A percentile compares a stretch with the other conserved stretches of the same genome.
These are phyloP conservation scores for Eolophus roseicapilla DNA, from an alignment of 2,113 vertebrate species.

Conservation along the genomic window DNA sequence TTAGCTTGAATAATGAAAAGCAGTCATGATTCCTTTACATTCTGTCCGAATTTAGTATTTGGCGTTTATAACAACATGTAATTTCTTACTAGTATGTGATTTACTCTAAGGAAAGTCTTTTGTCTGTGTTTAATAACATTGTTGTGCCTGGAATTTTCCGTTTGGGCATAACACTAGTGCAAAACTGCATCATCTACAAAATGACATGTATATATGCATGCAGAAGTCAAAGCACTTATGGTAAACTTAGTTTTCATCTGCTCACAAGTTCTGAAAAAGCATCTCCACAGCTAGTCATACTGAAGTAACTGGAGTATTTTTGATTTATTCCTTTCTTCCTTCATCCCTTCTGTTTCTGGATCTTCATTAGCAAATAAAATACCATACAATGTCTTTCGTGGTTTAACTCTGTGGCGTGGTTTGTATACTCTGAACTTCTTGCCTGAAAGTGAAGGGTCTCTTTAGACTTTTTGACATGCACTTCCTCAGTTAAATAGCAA, in stretches of 20 bases:
- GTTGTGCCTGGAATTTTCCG: neutral
- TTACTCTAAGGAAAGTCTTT: neutral
- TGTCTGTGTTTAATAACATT: neutral
- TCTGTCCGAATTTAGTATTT: neutral
- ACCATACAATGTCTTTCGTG: neutral
- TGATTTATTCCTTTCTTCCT: neutral
- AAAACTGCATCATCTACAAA: neutral
- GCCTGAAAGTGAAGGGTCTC: neutral
- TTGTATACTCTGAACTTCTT: neutral
- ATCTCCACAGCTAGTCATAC: neutral
- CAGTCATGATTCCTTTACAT: neutral
- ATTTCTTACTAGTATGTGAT: neutral
- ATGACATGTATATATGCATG: neutral
- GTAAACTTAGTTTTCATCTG: neutral
- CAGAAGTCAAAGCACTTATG: rapidly evolving
- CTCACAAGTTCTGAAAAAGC: neutral
- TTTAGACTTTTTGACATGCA: neutral
- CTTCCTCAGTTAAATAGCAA: neutral
- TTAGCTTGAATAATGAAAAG: neutral
- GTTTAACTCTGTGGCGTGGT: neutral
- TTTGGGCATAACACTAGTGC: neutral
- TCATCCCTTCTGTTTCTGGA: neutral
- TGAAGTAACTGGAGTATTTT: neutral
- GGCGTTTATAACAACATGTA: neutral
- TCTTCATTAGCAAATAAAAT: neutral